These are phyloP conservation scores for Pelosia muscerda DNA, from an alignment of 2,888 invertebrate species.

Conservation along the genomic window DNA sequence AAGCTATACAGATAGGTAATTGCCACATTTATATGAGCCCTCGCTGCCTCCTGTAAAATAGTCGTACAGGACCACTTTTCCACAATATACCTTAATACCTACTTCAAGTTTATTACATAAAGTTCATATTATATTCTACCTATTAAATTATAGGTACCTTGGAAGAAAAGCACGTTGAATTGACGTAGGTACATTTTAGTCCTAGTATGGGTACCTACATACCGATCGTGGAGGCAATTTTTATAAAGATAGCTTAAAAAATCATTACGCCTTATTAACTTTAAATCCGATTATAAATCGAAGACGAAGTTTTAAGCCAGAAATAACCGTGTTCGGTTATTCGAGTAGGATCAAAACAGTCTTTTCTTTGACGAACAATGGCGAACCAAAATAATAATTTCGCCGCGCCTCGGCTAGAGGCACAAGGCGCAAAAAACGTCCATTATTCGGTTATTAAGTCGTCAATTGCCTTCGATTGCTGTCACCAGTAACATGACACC, in stretches of 20 bases:
- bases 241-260: not conserved
- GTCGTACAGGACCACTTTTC: too few species aligned
- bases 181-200: not conserved
- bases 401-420: constrained; percentile 4
- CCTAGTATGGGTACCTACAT: too few species aligned
- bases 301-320: not conserved
- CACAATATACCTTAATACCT: too few species aligned
- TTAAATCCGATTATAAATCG: not conserved
- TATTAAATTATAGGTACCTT: too few species aligned
- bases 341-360: constrained; percentile 53
- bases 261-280: not conserved
- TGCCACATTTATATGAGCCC: too few species aligned
- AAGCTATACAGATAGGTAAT: too few species aligned
- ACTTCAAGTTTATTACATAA: too few species aligned
- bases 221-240: too few species aligned
- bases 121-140: too few species aligned
- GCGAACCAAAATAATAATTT: constrained; percentile 44
- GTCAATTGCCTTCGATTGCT: constrained; percentile 77
- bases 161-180: too few species aligned
- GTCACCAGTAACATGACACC: constrained; percentile 64
- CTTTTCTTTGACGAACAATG: constrained; percentile 36
- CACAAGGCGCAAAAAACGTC: constrained; percentile 49
- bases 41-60: too few species aligned
- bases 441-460: constrained; percentile 61
- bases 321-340: constrained; percentile 43